phyloP scores from a whole-genome alignment of 2,888 invertebrate species.

The Torymus tubicola region DNA sequence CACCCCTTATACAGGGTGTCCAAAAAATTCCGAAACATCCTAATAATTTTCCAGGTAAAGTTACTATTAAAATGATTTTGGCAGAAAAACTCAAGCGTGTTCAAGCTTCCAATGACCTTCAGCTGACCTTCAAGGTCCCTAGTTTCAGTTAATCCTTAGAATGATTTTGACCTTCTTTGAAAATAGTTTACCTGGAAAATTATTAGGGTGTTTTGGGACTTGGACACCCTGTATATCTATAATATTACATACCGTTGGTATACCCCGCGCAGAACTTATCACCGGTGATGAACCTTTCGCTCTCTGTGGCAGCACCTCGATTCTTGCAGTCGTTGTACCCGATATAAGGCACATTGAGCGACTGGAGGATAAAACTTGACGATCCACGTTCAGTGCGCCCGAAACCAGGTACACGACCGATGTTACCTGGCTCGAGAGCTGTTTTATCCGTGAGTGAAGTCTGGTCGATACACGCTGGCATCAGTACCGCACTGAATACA shows the following conservation, averaged over 20 bases:
- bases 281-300: slow-evolving; percentile 66
- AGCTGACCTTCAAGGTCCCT: no score
- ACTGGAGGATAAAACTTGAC: slow-evolving; percentile 68
- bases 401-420: slow-evolving; percentile 67
- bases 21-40: no score
- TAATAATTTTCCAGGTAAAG: no score
- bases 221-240: not conserved
- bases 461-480: slow-evolving; percentile 70
- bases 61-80: no score
- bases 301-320: slow-evolving; percentile 56
- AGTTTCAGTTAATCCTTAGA: no score
- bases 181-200: no score
- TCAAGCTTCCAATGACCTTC: no score
- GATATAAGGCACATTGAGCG: slow-evolving; percentile 70
- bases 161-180: no score
- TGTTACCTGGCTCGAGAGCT: slow-evolving; percentile 64
- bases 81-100: no score
- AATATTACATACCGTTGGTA: slow-evolving; percentile 70
- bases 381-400: slow-evolving; percentile 68
- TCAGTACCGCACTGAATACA: slow-evolving; percentile 64
- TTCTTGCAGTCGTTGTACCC: slow-evolving; percentile 65
- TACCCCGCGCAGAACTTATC: slow-evolving; percentile 76
- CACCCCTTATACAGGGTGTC: no score
- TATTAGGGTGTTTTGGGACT: not conserved
- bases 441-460: slow-evolving; percentile 59